These are phyloP conservation scores for Centropus unirufus DNA, from an alignment of 2,113 vertebrate species.

Conservation along the genomic window DNA sequence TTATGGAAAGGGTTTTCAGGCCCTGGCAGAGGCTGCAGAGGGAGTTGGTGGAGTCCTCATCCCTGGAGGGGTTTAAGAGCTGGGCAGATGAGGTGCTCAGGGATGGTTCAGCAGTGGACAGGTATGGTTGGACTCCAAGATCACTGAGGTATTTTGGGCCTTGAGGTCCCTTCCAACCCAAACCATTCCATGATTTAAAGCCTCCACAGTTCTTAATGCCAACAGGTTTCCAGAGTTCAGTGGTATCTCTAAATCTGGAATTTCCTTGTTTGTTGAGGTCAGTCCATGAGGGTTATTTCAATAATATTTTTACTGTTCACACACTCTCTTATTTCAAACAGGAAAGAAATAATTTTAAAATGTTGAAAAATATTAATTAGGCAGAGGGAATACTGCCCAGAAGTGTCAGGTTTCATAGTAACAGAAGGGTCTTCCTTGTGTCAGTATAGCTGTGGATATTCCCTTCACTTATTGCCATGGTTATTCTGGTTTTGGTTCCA, in stretches of 20 bases:
- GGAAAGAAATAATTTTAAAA: not conserved
- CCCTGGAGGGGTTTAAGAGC: too few relatives aligned
- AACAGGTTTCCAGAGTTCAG: not conserved
- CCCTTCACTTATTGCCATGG: not conserved
- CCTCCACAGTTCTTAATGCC: not conserved
- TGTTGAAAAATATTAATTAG: not conserved
- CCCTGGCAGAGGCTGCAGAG: too few relatives aligned
- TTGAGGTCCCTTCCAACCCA: too few relatives aligned
- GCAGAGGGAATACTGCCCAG: not conserved
- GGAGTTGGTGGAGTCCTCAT: too few relatives aligned
- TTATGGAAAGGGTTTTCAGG: too few relatives aligned
- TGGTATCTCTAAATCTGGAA: not conserved
- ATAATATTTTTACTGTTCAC: not conserved
- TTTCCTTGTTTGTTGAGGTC: slow-evolving; percentile 6
- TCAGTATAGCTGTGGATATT: not conserved
- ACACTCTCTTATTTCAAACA: not conserved
- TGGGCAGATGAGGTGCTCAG: too few relatives aligned
- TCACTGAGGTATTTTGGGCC: too few relatives aligned
- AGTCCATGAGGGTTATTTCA: not conserved
- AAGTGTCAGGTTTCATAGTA: not conserved
- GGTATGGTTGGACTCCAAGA: too few relatives aligned
- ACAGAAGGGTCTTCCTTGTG: not conserved
- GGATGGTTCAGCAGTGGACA: too few relatives aligned
- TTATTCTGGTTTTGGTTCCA: not conserved
- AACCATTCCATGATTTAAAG: not conserved